Evolutionary conservation across 2,797 vertebrate species (phyloP).

Genomic region (Epinephelus coioides): DNA sequence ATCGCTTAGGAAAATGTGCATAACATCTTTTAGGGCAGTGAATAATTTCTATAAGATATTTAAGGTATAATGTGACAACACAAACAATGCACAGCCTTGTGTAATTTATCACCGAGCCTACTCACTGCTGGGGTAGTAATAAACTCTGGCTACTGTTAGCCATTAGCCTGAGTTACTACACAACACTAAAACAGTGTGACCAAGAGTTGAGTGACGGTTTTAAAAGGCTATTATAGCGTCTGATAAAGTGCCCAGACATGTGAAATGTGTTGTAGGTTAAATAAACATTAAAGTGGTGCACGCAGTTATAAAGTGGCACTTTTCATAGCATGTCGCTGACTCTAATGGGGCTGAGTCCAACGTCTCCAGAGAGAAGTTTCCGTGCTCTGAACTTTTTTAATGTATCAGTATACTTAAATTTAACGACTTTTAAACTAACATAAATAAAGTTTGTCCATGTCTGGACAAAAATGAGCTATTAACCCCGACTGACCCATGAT

Average conservation of each 20-base stretch:
- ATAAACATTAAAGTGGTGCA: conserved; percentile 25
- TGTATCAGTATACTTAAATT: too few relatives aligned
- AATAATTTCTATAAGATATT: not conserved
- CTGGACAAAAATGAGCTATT: too few relatives aligned
- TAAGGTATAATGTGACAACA: too few relatives aligned
- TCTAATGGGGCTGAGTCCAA: not conserved
- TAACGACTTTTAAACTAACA: too few relatives aligned
- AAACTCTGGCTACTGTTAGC: conserved; percentile 20
- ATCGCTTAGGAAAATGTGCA: not conserved
- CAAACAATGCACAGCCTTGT: not conserved
- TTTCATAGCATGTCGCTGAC: not conserved
- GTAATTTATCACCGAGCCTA: not conserved
- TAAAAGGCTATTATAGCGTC: conserved; percentile 28
- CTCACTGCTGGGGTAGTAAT: not conserved
- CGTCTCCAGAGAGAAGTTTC: not conserved
- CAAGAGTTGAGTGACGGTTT: conserved; percentile 36
- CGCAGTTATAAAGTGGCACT: conserved; percentile 1
- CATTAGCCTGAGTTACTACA: conserved; percentile 39
- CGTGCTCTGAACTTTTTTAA: not conserved
- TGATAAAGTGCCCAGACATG: conserved; percentile 24
- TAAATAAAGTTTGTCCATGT: too few relatives aligned
- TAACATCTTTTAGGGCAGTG: too few relatives aligned
- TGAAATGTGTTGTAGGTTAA: conserved; percentile 41
- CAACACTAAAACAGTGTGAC: conserved; percentile 8
- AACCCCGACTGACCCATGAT: not conserved